Conservation (phyloP, 2,797 vertebrate genomes). For the Gallinago solitaria region DNA sequence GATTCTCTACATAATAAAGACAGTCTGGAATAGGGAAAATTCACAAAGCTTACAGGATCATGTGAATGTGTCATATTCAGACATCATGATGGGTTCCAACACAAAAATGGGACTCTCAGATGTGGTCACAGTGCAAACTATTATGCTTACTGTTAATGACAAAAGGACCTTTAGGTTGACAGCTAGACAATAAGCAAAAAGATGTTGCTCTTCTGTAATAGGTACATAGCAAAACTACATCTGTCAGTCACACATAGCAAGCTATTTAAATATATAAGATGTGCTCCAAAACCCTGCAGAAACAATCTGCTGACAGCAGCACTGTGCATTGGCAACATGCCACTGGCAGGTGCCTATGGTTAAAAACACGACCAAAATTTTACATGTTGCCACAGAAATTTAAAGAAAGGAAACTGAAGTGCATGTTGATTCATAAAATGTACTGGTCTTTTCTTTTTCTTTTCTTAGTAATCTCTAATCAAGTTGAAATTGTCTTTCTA, state of each 20-base stretch:
- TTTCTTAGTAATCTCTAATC: background rate
- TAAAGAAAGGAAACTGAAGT: background rate
- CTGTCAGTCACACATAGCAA: background rate
- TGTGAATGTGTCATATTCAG: background rate
- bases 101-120: background rate
- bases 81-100: background rate
- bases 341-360: background rate
- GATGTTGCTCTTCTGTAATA: background rate
- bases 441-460: background rate
- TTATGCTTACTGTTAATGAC: background rate
- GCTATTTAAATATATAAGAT: background rate
- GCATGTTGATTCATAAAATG: background rate
- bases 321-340: background rate
- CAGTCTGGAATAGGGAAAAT: background rate
- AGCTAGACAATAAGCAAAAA: background rate
- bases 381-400: background rate
- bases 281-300: background rate
- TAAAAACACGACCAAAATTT: background rate
- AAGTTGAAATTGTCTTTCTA: conserved; percentile 12
- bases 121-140: background rate
- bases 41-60: background rate
- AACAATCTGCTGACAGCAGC: background rate
- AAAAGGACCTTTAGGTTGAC: background rate
- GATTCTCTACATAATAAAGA: background rate
- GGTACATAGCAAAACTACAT: background rate